These are phyloP conservation scores for Tor tambroides DNA, from an alignment of 2,113 vertebrate genomes.

Conservation along the genomic window DNA sequence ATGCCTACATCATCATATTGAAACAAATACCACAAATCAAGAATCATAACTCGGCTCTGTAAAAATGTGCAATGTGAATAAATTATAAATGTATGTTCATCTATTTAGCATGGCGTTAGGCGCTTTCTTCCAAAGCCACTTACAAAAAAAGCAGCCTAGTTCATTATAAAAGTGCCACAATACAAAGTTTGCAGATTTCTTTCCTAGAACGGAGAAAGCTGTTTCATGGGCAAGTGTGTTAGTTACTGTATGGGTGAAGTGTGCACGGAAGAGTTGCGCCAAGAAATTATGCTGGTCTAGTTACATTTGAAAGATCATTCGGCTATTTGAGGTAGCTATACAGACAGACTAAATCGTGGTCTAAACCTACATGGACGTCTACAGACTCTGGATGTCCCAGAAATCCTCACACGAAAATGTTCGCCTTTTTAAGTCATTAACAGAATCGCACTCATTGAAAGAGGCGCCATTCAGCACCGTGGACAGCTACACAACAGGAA, in stretches of 20 bases:
- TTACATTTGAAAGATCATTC: background rate
- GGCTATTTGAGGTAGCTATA: background rate
- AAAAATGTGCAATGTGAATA: background rate
- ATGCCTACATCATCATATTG: background rate
- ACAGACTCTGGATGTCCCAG: background rate
- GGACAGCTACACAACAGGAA: conserved; percentile 42
- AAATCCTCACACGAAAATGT: background rate
- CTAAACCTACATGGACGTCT: background rate
- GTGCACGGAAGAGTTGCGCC: background rate
- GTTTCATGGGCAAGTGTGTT: background rate
- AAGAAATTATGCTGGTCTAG: background rate
- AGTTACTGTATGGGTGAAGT: background rate
- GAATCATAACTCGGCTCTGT: background rate
- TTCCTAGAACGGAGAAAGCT: background rate
- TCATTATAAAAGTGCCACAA: background rate
- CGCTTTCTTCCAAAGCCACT: background rate
- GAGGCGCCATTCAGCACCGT: conserved; percentile 46
- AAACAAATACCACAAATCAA: background rate
- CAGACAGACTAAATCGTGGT: background rate
- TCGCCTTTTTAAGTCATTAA: background rate
- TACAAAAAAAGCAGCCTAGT: background rate
- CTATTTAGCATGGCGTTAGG: background rate
- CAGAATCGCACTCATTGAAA: background rate
- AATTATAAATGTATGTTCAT: background rate
- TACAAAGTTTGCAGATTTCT: background rate